A percentile compares a stretch with the other conserved stretches of the same genome.
Evolutionary conservation across 2,888 invertebrate genomes (phyloP).

Genomic region (Caenorhabditis angaria): DNA sequence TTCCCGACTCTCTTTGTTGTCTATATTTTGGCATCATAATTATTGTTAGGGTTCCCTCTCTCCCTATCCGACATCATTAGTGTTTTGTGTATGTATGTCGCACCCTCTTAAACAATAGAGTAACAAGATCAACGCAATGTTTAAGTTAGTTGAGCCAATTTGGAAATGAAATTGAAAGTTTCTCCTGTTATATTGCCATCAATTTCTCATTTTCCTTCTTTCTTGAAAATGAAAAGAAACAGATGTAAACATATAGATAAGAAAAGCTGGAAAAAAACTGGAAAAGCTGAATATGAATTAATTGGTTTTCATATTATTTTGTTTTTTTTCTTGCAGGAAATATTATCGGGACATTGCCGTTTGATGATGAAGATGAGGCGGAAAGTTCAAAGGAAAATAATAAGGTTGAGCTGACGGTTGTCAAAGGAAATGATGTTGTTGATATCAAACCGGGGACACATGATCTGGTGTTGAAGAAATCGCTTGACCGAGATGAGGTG

Average conservation of each 20-base stretch:
- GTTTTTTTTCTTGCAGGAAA: constrained; percentile 30
- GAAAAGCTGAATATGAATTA: neutral
- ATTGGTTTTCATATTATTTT: neutral
- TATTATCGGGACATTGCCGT: constrained; percentile 43
- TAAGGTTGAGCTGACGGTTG: constrained; percentile 56
- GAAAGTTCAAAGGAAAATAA: constrained; percentile 42
- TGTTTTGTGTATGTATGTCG: too few species aligned
- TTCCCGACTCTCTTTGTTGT: constrained; percentile 11
- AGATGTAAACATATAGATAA: neutral
- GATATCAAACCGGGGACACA: constrained; percentile 56
- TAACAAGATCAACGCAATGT: constrained; percentile 27
- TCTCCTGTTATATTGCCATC: neutral
- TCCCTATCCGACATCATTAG: constrained; percentile 10
- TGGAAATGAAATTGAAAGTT: constrained; percentile 3
- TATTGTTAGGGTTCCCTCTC: constrained; percentile 1
- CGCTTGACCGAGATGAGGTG: constrained; percentile 66
- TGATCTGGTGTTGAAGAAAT: constrained; percentile 56
- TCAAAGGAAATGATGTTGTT: constrained; percentile 62
- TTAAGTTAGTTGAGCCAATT: constrained; percentile 51
- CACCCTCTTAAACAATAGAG: constrained; percentile 26
- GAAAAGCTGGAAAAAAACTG: neutral
- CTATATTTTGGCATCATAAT: constrained; percentile 24
- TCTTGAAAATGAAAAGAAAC: neutral
- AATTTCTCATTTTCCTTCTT: constrained; percentile 3
- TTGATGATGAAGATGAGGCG: constrained; percentile 25